These are phyloP conservation scores for Ptiloglossa arizonensis DNA, from an alignment of 1,140 invertebrate genomes.

Conservation along the genomic window DNA sequence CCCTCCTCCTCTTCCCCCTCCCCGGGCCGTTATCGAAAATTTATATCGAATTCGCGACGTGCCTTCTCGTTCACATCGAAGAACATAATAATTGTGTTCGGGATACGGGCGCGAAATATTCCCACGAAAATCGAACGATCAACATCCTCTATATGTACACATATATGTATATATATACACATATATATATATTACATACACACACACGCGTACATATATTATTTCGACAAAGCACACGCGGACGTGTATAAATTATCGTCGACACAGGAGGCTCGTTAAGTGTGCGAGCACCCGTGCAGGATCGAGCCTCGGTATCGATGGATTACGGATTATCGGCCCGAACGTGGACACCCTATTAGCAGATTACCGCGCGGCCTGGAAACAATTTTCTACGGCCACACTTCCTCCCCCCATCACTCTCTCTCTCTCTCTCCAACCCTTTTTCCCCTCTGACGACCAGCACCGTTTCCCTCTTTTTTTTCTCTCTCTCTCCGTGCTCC, in stretches of 20 bases:
- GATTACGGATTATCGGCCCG: conserved; percentile 74
- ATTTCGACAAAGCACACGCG: neutral
- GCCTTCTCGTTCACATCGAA: no score
- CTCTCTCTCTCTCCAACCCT: neutral
- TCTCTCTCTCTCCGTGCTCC: neutral
- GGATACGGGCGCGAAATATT: no score
- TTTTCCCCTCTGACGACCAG: conserved; percentile 5
- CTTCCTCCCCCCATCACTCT: conserved; percentile 29
- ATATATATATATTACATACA: no score
- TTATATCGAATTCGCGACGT: no score
- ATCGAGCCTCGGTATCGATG: conserved; percentile 62
- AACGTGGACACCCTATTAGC: conserved; percentile 75
- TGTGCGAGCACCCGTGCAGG: neutral
- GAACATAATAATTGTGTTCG: no score
- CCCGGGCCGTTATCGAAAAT: no score
- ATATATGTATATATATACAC: no score
- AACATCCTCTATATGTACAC: no score
- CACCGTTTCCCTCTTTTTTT: neutral
- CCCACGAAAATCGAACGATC: no score
- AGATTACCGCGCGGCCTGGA: conserved; percentile 72
- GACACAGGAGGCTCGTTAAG: neutral
- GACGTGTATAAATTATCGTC: conserved; percentile 27
- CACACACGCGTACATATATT: neutral
- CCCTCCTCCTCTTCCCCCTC: no score
- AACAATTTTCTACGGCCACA: conserved; percentile 73